Conservation (phyloP, 2,888 invertebrate genomes). For the Colostygia pectinataria region DNA sequence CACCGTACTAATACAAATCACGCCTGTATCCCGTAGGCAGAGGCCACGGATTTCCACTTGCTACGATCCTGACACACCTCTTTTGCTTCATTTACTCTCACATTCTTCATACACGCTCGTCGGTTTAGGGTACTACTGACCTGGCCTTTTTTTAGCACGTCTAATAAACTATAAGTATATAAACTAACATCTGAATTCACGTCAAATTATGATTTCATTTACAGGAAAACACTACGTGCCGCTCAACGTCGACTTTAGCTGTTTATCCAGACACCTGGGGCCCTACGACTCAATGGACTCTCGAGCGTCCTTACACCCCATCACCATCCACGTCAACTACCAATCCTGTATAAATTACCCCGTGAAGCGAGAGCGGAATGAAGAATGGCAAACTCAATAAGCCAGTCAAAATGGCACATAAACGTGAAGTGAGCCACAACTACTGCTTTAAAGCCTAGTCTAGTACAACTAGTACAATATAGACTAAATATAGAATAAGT, state of each 20-base stretch:
- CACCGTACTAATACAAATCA: too few species aligned
- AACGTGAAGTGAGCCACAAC: not conserved
- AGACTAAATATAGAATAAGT: too few species aligned
- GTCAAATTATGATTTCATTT: conserved; percentile 3
- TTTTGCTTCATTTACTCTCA: too few species aligned
- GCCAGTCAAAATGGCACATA: conserved; percentile 13
- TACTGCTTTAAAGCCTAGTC: not conserved
- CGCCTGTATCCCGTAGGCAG: too few species aligned
- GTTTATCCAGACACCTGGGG: conserved; percentile 87
- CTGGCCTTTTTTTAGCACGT: too few species aligned
- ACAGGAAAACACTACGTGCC: conserved; percentile 91
- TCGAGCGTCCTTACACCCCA: conserved; percentile 89
- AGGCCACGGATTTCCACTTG: too few species aligned
- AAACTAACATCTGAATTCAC: too few species aligned
- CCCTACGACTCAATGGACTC: conserved; percentile 81
- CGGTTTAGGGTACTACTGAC: too few species aligned
- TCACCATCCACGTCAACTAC: conserved; percentile 95
- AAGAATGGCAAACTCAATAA: conserved; percentile 34
- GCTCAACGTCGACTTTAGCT: conserved; percentile 89
- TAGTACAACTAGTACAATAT: not conserved
- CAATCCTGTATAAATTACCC: conserved; percentile 71
- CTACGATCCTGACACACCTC: too few species aligned
- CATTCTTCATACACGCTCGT: too few species aligned
- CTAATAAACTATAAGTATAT: too few species aligned
- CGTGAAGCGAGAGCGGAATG: conserved; percentile 56